A percentile compares a stretch with the other conserved stretches of the same genome.
These are phyloP conservation scores for Odontomachus brunneus DNA, from an alignment of 1,140 invertebrate genomes.

Conservation along the genomic window DNA sequence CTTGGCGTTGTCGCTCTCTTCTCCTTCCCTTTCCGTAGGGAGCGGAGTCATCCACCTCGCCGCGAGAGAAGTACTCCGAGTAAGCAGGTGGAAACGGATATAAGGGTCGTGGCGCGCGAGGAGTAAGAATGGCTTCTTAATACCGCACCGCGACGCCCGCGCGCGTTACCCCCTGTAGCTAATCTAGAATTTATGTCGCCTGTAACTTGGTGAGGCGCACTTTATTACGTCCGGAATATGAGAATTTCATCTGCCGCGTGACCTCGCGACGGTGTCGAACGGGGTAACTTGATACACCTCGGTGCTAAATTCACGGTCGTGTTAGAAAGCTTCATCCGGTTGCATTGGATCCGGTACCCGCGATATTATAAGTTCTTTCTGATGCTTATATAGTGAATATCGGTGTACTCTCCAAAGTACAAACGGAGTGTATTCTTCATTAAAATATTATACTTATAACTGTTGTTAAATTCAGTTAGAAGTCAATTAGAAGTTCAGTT, in stretches of 20 bases:
- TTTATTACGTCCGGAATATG: constrained; percentile 59
- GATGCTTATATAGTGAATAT: not conserved
- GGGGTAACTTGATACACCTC: constrained; percentile 24
- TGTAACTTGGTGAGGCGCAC: constrained; percentile 44
- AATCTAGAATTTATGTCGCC: constrained; percentile 64
- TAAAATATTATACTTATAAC: too few relatives aligned
- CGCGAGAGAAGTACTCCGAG: not conserved
- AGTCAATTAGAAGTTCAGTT: too few relatives aligned
- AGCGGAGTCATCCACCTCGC: constrained; percentile 38
- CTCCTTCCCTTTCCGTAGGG: too few relatives aligned
- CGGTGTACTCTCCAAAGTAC: too few relatives aligned
- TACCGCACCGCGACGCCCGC: constrained; percentile 17
- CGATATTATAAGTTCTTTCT: constrained; percentile 26
- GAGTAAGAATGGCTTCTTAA: constrained; percentile 22
- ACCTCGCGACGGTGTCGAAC: constrained; percentile 36
- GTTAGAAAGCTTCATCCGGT: constrained; percentile 32
- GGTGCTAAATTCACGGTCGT: constrained; percentile 46
- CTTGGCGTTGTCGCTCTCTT: not conserved
- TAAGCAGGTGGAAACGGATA: constrained; percentile 41
- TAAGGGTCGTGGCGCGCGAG: not conserved
- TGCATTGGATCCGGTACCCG: not conserved
- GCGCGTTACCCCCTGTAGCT: constrained; percentile 23
- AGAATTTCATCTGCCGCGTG: constrained; percentile 53
- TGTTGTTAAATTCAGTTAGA: too few relatives aligned
- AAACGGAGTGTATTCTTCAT: too few relatives aligned